These are phyloP conservation scores for Drosophila seclusa DNA, from an alignment of 2,888 invertebrate genomes.

Conservation along the genomic window DNA sequence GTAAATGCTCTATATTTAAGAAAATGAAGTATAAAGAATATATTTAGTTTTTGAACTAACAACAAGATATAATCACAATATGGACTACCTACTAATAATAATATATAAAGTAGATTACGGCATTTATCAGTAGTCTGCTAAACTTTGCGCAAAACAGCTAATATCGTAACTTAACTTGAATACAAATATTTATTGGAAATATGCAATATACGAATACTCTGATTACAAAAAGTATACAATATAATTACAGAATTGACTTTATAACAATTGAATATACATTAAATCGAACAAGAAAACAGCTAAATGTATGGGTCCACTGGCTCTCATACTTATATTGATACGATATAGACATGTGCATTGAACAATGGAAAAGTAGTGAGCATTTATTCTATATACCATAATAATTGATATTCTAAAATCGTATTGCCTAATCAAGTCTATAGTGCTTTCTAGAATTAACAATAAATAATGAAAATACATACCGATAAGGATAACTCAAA, in stretches of 20 bases:
- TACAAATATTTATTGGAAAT: slow-evolving; percentile 8
- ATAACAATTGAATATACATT: slow-evolving; percentile 4
- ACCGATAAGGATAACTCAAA: slow-evolving; percentile 49
- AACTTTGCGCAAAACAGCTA: slow-evolving; percentile 35
- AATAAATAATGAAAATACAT: slow-evolving; percentile 19
- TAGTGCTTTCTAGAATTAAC: slow-evolving; percentile 31
- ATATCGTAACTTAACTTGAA: slow-evolving; percentile 8
- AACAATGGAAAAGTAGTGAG: slow-evolving; percentile 37
- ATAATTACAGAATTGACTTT: slow-evolving; percentile 40
- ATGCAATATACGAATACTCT: slow-evolving; percentile 3
- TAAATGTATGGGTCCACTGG: slow-evolving; percentile 60
- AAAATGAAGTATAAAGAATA: neutral
- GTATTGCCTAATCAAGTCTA: slow-evolving; percentile 37
- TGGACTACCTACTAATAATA: no score
- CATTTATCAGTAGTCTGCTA: slow-evolving; percentile 20
- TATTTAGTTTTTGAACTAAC: neutral
- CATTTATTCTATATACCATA: slow-evolving; percentile 17
- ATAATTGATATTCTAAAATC: slow-evolving; percentile 34
- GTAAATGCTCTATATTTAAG: slow-evolving; percentile 1
- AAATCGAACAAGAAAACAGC: slow-evolving; percentile 46
- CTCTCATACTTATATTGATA: slow-evolving; percentile 39
- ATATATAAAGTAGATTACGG: slow-evolving; percentile 6
- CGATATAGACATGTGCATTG: slow-evolving; percentile 25
- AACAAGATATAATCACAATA: neutral
- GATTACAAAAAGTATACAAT: slow-evolving; percentile 35